These are phyloP conservation scores for Pseudolycoriella hygida DNA, from an alignment of 2,888 invertebrate genomes.

Conservation along the genomic window DNA sequence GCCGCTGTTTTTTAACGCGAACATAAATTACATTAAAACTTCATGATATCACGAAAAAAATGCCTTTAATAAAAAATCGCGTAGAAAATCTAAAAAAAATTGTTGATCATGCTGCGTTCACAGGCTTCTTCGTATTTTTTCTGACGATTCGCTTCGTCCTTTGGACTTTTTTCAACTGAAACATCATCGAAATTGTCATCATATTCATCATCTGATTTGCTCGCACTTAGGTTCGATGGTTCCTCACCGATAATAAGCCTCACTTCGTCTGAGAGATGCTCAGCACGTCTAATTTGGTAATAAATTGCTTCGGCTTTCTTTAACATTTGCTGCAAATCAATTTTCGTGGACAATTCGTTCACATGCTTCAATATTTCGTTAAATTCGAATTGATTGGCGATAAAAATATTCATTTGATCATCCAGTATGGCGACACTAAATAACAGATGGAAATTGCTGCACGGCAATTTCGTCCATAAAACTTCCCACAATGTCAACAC, in stretches of 20 bases:
- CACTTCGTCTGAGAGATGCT: slow-evolving; percentile 52
- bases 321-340: slow-evolving; percentile 66
- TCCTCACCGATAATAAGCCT: slow-evolving; percentile 52
- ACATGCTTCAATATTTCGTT: slow-evolving; percentile 94
- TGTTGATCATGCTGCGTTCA: slow-evolving; percentile 23
- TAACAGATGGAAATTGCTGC: slow-evolving; percentile 88
- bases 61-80: no score
- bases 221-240: slow-evolving; percentile 20
- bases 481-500: slow-evolving; percentile 91
- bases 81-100: slow-evolving; percentile 15
- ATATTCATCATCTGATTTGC: slow-evolving; percentile 24
- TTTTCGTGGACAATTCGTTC: slow-evolving; percentile 78
- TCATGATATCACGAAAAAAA: no score
- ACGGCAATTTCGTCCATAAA: slow-evolving; percentile 87
- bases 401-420: slow-evolving; percentile 69
- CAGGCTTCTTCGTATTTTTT: slow-evolving; percentile 27
- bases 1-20: no score
- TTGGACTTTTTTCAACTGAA: slow-evolving; percentile 18
- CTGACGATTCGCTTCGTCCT: slow-evolving; percentile 22
- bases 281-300: slow-evolving; percentile 60
- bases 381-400: slow-evolving; percentile 82
- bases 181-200: slow-evolving; percentile 20
- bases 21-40: no score
- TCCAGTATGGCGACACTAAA: slow-evolving; percentile 86
- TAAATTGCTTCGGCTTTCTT: slow-evolving; percentile 85